Evolutionary conservation across 1,140 invertebrate genomes (phyloP), one percentile per base, ranked within the genome.

Genomic region (Polypedilum pembai): DNA sequence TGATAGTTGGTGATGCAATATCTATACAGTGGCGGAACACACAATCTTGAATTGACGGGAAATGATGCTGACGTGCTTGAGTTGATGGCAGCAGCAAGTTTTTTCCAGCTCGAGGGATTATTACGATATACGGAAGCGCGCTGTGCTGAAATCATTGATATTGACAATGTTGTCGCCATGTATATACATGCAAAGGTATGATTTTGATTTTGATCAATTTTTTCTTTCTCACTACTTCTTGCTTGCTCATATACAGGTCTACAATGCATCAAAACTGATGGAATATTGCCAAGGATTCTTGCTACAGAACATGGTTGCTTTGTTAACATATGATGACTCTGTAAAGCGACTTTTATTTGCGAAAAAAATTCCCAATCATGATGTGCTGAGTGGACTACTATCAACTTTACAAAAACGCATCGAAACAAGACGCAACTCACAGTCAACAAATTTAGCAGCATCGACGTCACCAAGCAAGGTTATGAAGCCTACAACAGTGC

Each of bases 231-330:
- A 3, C 24, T 33, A 33, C 5, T 33, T 33, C 1, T 33, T 33
- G 24, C 24, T 33, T 33, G 24, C 24, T 74, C 8, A 20, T 17
- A 41, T 74, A 40, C 77, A 93, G 92, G 92, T 94, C 7, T 96
- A 95, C 78, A 94, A 92, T 79, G 94, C 94, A 17, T 86, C 88
- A 12, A 91, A 94, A 79, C 83, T 96, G 24, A 83, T 95, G 76
- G 92, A 95, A 82, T 95, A 93, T 82, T 95, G 94, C 79, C 93
- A 95, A 85, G 92, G 93, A 41, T 94, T 95, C 82, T 83, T 96
- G 15, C 85, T 96, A 65, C 94, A 96, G 83, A 95, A 95, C 80
- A 94, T 96, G 93, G 92, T 95, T 1, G 91, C 93, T n/a, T 84
- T 95, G 1, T 84, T 95, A 33, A 95, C 93, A 0, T 94, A 94